phyloP scores from a whole-genome alignment of 2,797 vertebrate species.

The Eleutherodactylus coqui region DNA sequence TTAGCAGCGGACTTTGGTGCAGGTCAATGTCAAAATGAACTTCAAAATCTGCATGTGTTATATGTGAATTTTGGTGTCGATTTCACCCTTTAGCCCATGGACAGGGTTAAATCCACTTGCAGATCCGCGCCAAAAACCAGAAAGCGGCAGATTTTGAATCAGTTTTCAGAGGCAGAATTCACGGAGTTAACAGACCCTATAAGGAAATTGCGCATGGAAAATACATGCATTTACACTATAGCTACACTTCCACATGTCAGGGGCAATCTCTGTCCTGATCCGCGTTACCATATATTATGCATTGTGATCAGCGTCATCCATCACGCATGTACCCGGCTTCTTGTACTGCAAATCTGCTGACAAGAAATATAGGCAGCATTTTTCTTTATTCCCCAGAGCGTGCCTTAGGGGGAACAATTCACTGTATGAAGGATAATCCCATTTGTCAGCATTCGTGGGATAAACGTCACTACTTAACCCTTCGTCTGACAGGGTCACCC shows the following conservation, averaged over 20 bases:
- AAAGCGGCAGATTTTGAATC: no score
- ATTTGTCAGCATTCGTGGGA: slow-evolving; percentile 30
- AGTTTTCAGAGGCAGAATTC: no score
- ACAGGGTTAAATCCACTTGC: no score
- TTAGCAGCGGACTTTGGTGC: no score
- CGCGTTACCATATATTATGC: not conserved
- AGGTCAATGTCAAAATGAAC: no score
- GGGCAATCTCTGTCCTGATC: not conserved
- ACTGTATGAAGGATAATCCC: slow-evolving; percentile 29
- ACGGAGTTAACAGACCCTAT: no score
- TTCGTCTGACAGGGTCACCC: not conserved
- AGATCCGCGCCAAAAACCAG: no score
- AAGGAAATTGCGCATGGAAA: no score
- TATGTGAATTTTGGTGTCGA: no score
- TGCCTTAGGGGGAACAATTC: slow-evolving; percentile 36
- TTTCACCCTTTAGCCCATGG: no score
- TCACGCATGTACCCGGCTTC: slow-evolving; percentile 14
- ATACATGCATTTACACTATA: no score
- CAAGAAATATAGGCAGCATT: slow-evolving; percentile 34
- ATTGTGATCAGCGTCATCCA: not conserved
- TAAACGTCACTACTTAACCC: slow-evolving; percentile 44
- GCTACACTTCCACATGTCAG: not conserved
- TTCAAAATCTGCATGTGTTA: no score
- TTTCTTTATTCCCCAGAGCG: slow-evolving; percentile 8
- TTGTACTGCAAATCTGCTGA: slow-evolving; percentile 31